Percentiles rank a stretch among this genome's conserved stretches.
These are phyloP conservation scores for Lucilia sericata DNA, from an alignment of 1,140 invertebrate species.

Conservation along the genomic window DNA sequence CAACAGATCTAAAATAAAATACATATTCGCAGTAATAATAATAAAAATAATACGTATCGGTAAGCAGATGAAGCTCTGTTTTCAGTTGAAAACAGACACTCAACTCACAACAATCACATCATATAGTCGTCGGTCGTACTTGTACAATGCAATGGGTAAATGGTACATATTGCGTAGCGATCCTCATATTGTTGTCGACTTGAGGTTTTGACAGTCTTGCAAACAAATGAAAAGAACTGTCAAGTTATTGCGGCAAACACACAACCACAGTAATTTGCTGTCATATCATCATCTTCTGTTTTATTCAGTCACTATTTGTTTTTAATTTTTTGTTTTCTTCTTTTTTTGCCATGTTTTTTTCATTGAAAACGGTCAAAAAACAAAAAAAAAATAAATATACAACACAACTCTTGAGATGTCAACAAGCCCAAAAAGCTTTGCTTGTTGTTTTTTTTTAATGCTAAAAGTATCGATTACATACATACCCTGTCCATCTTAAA, in stretches of 20 bases:
- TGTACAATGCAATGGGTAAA: no score
- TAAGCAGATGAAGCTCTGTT: not conserved
- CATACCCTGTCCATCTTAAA: slow-evolving; percentile 28
- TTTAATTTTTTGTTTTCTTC: not conserved
- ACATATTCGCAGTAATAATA: not conserved
- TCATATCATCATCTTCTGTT: slow-evolving; percentile 47
- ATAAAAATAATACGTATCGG: not conserved
- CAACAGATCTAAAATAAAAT: not conserved
- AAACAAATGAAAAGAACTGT: slow-evolving; percentile 50
- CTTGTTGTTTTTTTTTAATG: not conserved
- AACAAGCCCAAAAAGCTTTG: slow-evolving; percentile 14
- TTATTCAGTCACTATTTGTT: slow-evolving; percentile 1
- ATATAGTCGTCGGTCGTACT: not conserved
- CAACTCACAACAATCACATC: slow-evolving; percentile 31
- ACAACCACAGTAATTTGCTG: slow-evolving; percentile 49
- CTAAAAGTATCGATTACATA: slow-evolving; percentile 40
- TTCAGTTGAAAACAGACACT: slow-evolving; percentile 34
- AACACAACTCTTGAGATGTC: slow-evolving; percentile 22
- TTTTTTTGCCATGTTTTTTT: not conserved
- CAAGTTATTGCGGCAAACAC: slow-evolving; percentile 45
- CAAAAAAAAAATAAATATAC: slow-evolving; percentile 8
- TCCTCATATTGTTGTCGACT: slow-evolving; percentile 33
- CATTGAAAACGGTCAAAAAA: not conserved
- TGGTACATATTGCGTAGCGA: slow-evolving; percentile 31
- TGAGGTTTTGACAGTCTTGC: slow-evolving; percentile 48